Base-by-base conservation (phyloP, 1,140 invertebrate species). In the Luehdorfia chinensis region DNA sequence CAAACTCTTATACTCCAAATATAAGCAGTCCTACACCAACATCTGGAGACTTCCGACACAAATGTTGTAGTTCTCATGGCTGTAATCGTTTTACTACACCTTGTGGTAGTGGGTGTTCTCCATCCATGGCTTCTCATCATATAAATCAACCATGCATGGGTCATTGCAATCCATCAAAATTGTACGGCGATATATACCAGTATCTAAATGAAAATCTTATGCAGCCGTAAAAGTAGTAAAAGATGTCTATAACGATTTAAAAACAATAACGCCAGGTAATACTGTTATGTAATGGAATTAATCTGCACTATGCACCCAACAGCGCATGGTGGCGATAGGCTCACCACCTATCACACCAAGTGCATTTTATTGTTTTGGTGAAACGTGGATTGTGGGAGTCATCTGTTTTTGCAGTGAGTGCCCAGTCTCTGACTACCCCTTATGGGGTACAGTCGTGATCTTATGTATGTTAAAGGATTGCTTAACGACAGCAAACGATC, bases 191-290 rank as follows among this genome's bases (percentile, higher is more conserved):
- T 8, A 77, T 76, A 2, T 83, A 79, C 23, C 72, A 66, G 28
- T 84, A 77, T 53, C 51, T 86, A 16, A 76, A 63, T 14, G 16
- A 63, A 47, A 84, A 76, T 51, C 50, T 84, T 0, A 76, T 86
- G 75, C 71, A 83, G 30, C 83, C 83, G n/a, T n/a, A n/a, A n/a
- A n/a, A 0, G 59, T 68, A 3, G 55, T 84, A 1, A 52, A 83
- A 46, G 83, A 86, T 57, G 78, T 86, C 0, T 84, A 84, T 33
- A 50, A 77, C 1, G 83, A 86, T 36, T 55, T 86, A 5, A 80
- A 73, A 51, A 59, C 55, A 11, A 68, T 86, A 14, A 70, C 58
- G 15, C 67, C 79, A 13, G 58, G 27, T 8, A 86, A 86, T 34
- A 77, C 79, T 1, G 39, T 86, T 2, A 48, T 61, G 39, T n/a